Percentiles rank a stretch among this genome's conserved stretches.
Evolutionary conservation across 1,140 invertebrate species (phyloP).

Genomic region (Bombus difficillimus): DNA sequence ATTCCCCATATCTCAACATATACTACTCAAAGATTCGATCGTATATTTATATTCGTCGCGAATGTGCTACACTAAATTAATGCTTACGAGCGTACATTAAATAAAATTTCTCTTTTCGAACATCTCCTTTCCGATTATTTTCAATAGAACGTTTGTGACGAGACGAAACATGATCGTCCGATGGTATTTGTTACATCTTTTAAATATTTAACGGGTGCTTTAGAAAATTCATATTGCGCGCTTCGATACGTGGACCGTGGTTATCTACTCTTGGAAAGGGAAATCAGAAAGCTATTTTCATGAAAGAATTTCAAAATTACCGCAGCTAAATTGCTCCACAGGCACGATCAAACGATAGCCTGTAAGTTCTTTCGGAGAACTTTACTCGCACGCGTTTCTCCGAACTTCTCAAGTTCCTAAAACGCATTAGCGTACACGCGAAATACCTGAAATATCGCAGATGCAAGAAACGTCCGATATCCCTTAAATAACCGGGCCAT

Average conservation of each 20-base stretch:
- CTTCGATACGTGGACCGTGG: neutral
- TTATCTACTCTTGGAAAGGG: neutral
- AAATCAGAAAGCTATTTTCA: neutral
- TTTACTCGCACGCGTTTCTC: neutral
- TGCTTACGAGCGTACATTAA: neutral
- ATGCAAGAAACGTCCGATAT: neutral
- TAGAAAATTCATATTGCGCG: neutral
- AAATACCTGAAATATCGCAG: too few species aligned
- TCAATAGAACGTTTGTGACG: neutral
- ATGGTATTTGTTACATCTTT: conserved; percentile 49
- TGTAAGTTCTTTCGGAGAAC: neutral
- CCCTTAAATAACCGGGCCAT: neutral
- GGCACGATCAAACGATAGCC: neutral
- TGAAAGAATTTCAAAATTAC: neutral
- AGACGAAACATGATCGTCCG: neutral
- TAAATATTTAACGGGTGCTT: neutral
- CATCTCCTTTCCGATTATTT: neutral
- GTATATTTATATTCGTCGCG: too few species aligned
- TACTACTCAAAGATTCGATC: neutral
- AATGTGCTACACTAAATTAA: too few species aligned
- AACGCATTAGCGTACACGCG: neutral
- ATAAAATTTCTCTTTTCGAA: neutral
- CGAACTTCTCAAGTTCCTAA: neutral
- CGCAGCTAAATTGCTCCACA: neutral
- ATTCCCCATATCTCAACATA: too few species aligned